Evolutionary conservation across 2,797 vertebrate species (phyloP), one percentile per base, ranked within the genome.

Genomic region (Crax fasciolata): DNA sequence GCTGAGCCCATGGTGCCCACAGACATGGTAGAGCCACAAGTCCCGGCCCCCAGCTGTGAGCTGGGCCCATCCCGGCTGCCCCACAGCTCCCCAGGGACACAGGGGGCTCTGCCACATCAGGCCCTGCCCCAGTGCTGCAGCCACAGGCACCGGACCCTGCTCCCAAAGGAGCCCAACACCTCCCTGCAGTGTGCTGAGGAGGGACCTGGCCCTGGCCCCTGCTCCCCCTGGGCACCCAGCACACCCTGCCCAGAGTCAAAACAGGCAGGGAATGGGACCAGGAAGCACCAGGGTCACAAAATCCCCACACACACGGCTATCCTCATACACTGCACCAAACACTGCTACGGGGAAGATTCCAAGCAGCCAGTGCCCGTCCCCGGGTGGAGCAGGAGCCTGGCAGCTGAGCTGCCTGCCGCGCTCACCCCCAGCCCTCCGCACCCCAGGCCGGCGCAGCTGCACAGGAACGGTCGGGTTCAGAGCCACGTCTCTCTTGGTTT

Each of bases 1-100:
- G 23, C 13, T 32, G 28, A 55, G 25, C 25, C 30, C 66, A 3
- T 25, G 39, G 59, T 3, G 0, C 0, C 61, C 44, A 68, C 0
- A 0, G 54, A 38, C 20, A 43, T 0, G 1, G 17, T 11, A n/a
- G 54, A 23, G 54, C 77, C 14, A 8, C 19, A 71, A 41, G 28
- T 49, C 15, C 25, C 52, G n/a, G 16, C 9, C 23, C 81, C n/a
- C 27, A 25, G 9, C 2, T 3, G 13, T 3, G 6, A 51, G 63
- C 39, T 2, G 59, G 27, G 38, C 48, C 54, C 35, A 55, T 6
- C 41, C 17, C 0, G 8, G 52, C 9, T 9, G 72, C 3, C 67
- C 38, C 7, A 3, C 15, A 0, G 0, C 27, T 61, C 28, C 76
- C 51, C 54, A 27, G 55, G 19, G 21, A 27, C 48, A 35, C 1